Base-by-base conservation (phyloP, 2,113 vertebrate genomes). In the Aegithalos caudatus region DNA sequence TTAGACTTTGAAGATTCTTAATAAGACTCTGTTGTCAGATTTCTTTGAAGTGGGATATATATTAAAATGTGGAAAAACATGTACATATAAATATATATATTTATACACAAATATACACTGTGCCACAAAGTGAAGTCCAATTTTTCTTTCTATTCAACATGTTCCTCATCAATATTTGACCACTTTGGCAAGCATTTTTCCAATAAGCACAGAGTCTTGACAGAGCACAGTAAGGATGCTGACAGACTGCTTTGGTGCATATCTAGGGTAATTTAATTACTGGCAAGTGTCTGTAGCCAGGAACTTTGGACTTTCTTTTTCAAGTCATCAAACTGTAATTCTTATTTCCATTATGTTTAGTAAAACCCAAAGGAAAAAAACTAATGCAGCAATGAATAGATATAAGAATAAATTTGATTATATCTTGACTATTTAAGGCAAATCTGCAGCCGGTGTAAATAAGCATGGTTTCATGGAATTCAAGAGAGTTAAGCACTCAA, bases 81-180 rank as follows among this genome's bases (percentile, higher is more conserved):
- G 12, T 53, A 50, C 37, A 14, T 7, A 56, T 4, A 45, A 1
- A 51, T 42, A 14, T 6, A 51, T 5, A 50, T 42, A 14, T 8
- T 51, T 3, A 45, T 2, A 51, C 7, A 40, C 2, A 53, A 5
- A 23, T 4, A 14, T 3, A 31, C 7, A 27, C 3, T 10, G 7
- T 19, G 4, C 25, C 50, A 76, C 65, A 13, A 86, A 71, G 8
- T 61, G 3, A 87, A 79, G 61, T 90, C 50, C 0, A 3, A 54
- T 66, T 73, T 90, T 25, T 69, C 19, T 72, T 67, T 71, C 10
- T 67, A 20, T 62, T 60, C 88, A 54, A 54, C 5, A 0, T 40
- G 21, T 24, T 79, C 20, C 50, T 78, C 5, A 78, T 88, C 29
- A 71, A 20, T 47, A 58, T 76, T 82, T 86, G 33, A 79, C 33